These are phyloP conservation scores for Rhynchonycteris naso DNA, from an alignment of 2,797 vertebrate genomes.

Conservation along the genomic window DNA sequence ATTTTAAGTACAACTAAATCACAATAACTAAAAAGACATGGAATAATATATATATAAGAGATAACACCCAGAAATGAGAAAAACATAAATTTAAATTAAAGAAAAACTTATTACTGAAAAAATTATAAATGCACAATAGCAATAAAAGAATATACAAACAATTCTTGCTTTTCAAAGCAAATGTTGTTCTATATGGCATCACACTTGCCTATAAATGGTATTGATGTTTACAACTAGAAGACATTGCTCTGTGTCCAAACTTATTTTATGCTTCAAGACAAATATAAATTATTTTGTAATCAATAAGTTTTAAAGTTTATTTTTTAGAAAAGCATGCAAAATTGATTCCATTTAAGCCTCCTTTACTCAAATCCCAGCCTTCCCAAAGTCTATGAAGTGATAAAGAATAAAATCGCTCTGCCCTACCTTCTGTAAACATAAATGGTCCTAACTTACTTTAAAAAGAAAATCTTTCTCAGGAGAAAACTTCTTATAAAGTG, in stretches of 20 bases:
- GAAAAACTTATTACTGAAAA: neutral
- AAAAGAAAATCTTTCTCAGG: neutral
- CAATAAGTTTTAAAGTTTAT: constrained; percentile 28
- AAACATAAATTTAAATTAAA: neutral
- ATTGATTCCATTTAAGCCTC: neutral
- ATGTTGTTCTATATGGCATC: neutral
- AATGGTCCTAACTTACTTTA: neutral
- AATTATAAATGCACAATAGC: neutral
- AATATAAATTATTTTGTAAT: constrained; percentile 61
- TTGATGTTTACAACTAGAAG: neutral
- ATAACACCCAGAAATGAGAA: neutral
- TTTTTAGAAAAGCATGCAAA: constrained; percentile 60
- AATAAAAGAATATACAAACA: constrained; percentile 37
- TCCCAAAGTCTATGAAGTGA: constrained; percentile 6
- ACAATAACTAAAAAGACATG: neutral
- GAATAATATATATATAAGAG: neutral
- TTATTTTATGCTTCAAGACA: constrained; percentile 36
- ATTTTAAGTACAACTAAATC: neutral
- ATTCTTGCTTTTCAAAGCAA: constrained; percentile 15
- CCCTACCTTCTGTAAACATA: neutral
- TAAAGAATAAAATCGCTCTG: neutral
- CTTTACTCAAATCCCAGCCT: neutral
- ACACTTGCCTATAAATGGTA: neutral
- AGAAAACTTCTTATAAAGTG: constrained; percentile 1
- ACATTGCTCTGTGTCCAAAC: neutral